phyloP scores from a whole-genome alignment of 2,888 invertebrate species.

The Heliconius ethilla region DNA sequence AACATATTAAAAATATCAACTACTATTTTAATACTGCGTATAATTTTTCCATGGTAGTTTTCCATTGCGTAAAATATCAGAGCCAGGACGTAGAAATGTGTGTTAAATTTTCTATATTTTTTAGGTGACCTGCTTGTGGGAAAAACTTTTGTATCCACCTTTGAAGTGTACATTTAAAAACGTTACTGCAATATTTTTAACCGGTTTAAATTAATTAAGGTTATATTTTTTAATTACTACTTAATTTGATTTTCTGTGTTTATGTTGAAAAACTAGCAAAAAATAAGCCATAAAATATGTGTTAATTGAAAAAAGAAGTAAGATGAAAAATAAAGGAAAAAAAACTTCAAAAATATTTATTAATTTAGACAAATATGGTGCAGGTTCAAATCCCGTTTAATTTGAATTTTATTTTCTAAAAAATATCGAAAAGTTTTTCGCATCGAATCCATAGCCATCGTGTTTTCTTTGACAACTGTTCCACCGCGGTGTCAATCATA shows the following conservation, averaged over 20 bases:
- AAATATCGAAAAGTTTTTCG: no score
- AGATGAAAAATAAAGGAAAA: no score
- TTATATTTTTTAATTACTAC: constrained; percentile 19
- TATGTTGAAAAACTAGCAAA: neutral
- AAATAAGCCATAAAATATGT: neutral
- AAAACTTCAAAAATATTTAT: no score
- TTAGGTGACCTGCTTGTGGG: constrained; percentile 26
- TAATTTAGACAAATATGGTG: no score
- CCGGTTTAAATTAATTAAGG: constrained; percentile 23
- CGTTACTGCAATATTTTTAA: neutral
- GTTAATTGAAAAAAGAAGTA: neutral
- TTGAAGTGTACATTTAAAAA: constrained; percentile 21
- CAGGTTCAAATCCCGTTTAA: no score
- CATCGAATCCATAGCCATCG: neutral
- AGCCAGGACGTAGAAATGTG: constrained; percentile 26
- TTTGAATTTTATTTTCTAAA: no score
- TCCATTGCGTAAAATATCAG: constrained; percentile 17
- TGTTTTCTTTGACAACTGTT: neutral
- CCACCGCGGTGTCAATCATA: neutral
- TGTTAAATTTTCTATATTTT: constrained; percentile 15
- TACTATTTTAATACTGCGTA: constrained; percentile 12
- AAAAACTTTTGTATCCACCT: constrained; percentile 13
- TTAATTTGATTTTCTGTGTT: neutral
- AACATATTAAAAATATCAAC: constrained; percentile 24
- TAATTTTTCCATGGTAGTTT: constrained; percentile 27